These are phyloP conservation scores for Indicator maculatus DNA, from an alignment of 2,113 vertebrate species.

Conservation along the genomic window DNA sequence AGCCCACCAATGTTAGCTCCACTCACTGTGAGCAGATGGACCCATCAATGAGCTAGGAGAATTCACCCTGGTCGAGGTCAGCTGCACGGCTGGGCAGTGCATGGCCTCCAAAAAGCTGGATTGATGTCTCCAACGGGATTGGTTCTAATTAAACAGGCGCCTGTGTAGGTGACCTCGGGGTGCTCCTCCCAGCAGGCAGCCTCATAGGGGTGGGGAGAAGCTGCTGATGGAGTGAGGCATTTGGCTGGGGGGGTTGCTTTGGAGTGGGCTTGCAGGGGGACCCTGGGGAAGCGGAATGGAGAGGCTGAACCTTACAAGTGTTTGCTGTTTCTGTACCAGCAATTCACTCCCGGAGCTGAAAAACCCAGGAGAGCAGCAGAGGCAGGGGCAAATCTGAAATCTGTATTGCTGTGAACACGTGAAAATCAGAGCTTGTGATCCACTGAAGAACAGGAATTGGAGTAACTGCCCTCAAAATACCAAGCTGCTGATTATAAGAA, in stretches of 20 bases:
- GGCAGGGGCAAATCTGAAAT: not conserved
- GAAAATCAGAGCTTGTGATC: not conserved
- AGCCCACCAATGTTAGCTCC: rapidly evolving
- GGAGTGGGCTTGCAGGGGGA: not conserved
- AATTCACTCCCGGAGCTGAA: not conserved
- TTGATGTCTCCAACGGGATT: rapidly evolving
- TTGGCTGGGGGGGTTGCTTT: not conserved
- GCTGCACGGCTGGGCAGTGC: rapidly evolving
- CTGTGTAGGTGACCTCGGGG: not conserved
- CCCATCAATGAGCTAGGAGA: not conserved
- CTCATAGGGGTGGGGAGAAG: not conserved
- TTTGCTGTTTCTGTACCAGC: not conserved
- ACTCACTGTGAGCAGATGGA: rapidly evolving
- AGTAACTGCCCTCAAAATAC: not conserved
- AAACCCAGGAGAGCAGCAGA: not conserved
- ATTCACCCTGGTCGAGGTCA: rapidly evolving
- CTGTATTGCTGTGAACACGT: not conserved
- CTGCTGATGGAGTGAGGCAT: not conserved
- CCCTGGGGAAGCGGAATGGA: not conserved
- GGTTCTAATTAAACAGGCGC: not conserved
- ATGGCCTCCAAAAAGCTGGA: not conserved
- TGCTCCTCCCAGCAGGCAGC: not conserved
- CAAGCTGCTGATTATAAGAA: not conserved
- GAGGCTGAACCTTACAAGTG: not conserved
- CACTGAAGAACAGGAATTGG: not conserved